Evolutionary conservation across 2,797 vertebrate genomes (phyloP), one percentile per base, ranked within the genome.

Genomic region (Phataginus tricuspis): DNA sequence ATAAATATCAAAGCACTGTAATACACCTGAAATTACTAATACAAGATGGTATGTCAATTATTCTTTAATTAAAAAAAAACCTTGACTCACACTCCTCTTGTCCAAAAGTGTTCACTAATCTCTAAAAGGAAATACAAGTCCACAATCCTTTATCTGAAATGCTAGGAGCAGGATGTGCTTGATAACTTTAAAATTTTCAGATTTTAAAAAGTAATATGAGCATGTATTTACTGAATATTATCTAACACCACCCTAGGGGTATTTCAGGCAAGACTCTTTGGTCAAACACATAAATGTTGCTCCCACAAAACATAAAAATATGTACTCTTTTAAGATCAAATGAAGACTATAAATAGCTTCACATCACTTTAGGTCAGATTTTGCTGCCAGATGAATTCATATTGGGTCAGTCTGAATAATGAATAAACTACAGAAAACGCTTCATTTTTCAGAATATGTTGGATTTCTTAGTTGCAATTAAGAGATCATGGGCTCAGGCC

Each of bases 311-410:
- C 18, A 83, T 51, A 77, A 92, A 91, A 83, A 61, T 18, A 51
- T 57, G n/a, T 83, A 55, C 5, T 69, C 39, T 74, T 85, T 83
- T 57, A 37, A 39, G 31, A 51, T 63, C 63, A 91, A 86, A 49
- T 89, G 86, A 90, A 91, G 39, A 84, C 29, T 42, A 72, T 42
- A 94, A 85, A 64, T 71, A 80, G 49, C 42, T 93, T 82, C 42
- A 49, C 2, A 72, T 66, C 90, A 66, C n/a, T 91, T 95, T 74
- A 69, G 25, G 49, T 84, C 85, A 69, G 13, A 87, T 92, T 84
- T 90, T 96, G 21, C 29, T 90, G 27, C 34, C 31, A 91, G 91
- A 90, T 29, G 19, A 77, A 45, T 84, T 94, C 23, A 31, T 4
- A 93, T 84, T 55, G 64, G 75, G 21, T 66, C 27, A 79, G 19